A percentile compares a stretch with the other conserved stretches of the same genome.
These are phyloP conservation scores for Rhinoraja longicauda DNA, from an alignment of 2,797 vertebrate species.

Conservation along the genomic window DNA sequence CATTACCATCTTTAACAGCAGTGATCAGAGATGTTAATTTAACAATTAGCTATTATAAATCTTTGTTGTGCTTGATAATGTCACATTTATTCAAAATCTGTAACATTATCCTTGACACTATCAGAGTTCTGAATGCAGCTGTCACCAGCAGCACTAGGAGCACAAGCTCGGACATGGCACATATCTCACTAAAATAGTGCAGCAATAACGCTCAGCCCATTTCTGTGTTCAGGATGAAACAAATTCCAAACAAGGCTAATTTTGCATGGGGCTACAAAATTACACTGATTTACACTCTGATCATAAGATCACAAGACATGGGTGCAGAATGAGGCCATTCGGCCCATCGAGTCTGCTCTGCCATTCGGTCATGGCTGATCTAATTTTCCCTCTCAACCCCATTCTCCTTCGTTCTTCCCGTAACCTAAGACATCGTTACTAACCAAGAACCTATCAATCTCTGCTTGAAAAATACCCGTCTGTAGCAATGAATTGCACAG, in stretches of 20 bases:
- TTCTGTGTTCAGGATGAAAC: background rate
- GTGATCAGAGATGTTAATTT: background rate
- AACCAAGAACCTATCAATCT: too few relatives aligned
- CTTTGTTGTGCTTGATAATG: background rate
- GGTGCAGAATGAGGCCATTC: too few relatives aligned
- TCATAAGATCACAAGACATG: too few relatives aligned
- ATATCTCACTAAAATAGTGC: background rate
- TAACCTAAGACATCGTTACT: too few relatives aligned
- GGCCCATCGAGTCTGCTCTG: too few relatives aligned
- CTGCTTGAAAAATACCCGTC: too few relatives aligned
- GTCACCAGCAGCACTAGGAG: constrained; percentile 11
- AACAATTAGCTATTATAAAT: background rate
- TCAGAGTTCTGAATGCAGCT: background rate
- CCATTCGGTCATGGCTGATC: too few relatives aligned
- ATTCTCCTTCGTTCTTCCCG: too few relatives aligned
- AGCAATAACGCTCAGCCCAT: background rate
- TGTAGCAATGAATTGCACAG: too few relatives aligned
- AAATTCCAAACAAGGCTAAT: background rate
- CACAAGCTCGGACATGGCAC: background rate
- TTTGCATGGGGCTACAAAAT: background rate
- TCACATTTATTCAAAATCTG: background rate
- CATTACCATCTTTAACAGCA: background rate
- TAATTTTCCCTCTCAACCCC: too few relatives aligned
- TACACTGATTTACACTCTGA: background rate
- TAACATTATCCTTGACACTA: background rate